Evolutionary conservation across 2,888 invertebrate species (phyloP), one percentile per base, ranked within the genome.

Genomic region (Cylloceria caligata): DNA sequence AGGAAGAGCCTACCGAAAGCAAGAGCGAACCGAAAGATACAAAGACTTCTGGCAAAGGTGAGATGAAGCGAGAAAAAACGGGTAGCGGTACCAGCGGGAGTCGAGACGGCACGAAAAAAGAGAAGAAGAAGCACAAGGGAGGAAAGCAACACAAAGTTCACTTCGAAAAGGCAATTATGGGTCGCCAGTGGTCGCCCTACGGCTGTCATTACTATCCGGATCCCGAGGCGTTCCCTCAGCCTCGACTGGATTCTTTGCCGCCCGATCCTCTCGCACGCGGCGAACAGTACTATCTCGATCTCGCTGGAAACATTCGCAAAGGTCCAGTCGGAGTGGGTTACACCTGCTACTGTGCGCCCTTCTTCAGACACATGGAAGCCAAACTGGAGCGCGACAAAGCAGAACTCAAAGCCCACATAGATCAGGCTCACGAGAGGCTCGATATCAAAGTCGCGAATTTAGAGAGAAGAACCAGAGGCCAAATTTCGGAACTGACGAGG

Each of bases 321-420:
- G 98, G 98, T 0, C 98, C 98, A 0, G 96, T 98, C n/a, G 98
- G 98, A 0, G 96, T 97, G 1, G 98, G 98, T 0, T 97, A 98
- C 91, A 97, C 97, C 0, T 98, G 98, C 92, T 98, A 97, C 90
- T 99, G 99, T 91, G 97, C 97, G 0, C 98, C 98, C 0, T 96
- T 98, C 92, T 96, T 98, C 90, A 95, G 97, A 83, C 97, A 97
- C 86, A 95, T 98, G 93, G 98, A 98, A 90, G 96, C 97, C 47
- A 95, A 96, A 84, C 92, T 98, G 68, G 97, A 97, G 87, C 95
- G 96, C 86, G 97, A 97, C 88, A 96, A 97, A 87, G 95, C 96
- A 81, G 97, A 97, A 87, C 91, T 97, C 86, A 95, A 97, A 91
- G 95, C 96, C 80, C 95, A 95, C 87, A 96, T 97, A 39, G 96